phyloP scores from a whole-genome alignment of 2,113 vertebrate genomes.

The Ailurus styani region DNA sequence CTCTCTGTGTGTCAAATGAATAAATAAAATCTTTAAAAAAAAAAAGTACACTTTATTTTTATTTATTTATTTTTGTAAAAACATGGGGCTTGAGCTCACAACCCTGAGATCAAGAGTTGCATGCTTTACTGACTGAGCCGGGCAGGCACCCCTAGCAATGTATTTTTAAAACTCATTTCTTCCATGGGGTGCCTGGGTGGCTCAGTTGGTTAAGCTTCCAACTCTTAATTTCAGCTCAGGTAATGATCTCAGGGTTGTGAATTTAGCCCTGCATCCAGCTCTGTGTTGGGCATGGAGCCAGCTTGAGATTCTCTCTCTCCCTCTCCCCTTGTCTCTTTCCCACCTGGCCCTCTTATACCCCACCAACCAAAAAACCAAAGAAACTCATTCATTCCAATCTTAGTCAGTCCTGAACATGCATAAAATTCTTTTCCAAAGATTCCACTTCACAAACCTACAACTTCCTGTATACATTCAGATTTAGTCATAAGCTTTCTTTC shows the following conservation, averaged over 20 bases:
- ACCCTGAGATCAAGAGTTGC: not conserved
- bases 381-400: not conserved
- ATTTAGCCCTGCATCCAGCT: not conserved
- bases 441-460: too few species aligned
- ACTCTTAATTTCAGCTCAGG: not conserved
- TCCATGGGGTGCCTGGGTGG: not conserved
- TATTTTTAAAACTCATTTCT: not conserved
- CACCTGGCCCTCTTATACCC: not conserved
- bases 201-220: not conserved
- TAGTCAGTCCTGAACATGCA: not conserved
- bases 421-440: not conserved
- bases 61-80: not conserved
- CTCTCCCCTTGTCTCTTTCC: not conserved
- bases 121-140: not conserved
- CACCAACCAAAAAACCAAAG: not conserved
- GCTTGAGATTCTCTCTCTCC: not conserved
- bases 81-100: not conserved
- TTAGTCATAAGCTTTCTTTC: too few species aligned
- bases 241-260: not conserved
- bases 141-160: not conserved
- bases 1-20: too few species aligned
- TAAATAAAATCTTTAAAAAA: too few species aligned
- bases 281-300: not conserved
- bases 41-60: too few species aligned
- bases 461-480: too few species aligned